A percentile compares a stretch with the other conserved stretches of the same genome.
phyloP scores from a whole-genome alignment of 2,888 invertebrate species.

The Altica lythri region DNA sequence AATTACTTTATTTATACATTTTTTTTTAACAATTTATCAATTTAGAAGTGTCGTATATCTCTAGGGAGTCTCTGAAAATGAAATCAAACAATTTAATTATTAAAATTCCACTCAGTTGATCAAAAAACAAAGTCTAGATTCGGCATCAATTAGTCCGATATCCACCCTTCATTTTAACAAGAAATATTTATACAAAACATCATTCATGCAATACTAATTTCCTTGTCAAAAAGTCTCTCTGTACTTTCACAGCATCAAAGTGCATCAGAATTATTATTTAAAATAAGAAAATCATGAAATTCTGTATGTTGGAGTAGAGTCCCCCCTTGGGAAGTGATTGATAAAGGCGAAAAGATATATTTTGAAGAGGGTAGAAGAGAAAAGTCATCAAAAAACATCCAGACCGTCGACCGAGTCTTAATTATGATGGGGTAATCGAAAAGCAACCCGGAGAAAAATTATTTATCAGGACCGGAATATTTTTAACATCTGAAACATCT shows the following conservation, averaged over 20 bases:
- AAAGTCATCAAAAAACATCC: conserved; percentile 47
- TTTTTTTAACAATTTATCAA: no score
- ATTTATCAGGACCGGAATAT: conserved; percentile 21
- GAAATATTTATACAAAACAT: conserved; percentile 26
- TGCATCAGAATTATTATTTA: conserved; percentile 34
- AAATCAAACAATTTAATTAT: no score
- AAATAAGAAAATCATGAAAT: conserved; percentile 35
- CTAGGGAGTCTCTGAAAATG: no score
- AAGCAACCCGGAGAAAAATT: conserved; percentile 44
- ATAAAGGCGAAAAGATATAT: conserved; percentile 41
- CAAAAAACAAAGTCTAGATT: no score
- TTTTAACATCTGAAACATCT: neutral
- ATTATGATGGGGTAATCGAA: conserved; percentile 52
- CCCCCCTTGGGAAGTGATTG: conserved; percentile 38
- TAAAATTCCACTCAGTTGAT: no score
- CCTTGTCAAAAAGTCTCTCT: conserved; percentile 21
- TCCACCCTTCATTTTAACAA: conserved; percentile 9
- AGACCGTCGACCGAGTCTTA: conserved; percentile 41
- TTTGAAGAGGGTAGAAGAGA: conserved; percentile 38
- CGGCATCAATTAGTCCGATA: conserved; percentile 30
- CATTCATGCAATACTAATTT: conserved; percentile 34
- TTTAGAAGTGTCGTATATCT: no score
- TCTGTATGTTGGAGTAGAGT: neutral
- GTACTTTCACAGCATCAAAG: conserved; percentile 25
- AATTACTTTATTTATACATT: no score